Conservation (phyloP, 2,113 vertebrate genomes). For the Nannospalax galili region DNA sequence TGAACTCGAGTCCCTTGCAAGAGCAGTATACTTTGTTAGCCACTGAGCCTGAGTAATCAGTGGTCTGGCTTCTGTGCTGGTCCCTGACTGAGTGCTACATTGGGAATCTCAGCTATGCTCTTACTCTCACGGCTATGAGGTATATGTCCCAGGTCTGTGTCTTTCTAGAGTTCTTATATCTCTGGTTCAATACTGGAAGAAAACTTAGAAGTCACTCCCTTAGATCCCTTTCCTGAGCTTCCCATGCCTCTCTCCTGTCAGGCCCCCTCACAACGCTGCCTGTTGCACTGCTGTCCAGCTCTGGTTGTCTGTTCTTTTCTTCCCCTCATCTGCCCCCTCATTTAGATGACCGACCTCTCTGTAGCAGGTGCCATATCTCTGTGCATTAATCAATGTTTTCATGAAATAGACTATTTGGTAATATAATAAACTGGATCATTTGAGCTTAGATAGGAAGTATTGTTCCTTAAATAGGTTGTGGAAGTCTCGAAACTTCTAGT, state of each 20-base stretch:
- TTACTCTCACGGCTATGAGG: not conserved
- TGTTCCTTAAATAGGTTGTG: not conserved
- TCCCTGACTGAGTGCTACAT: not conserved
- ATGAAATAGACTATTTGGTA: not conserved
- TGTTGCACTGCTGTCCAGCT: not conserved
- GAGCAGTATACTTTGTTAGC: too few relatives aligned
- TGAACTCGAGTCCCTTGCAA: too few relatives aligned
- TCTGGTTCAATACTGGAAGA: not conserved
- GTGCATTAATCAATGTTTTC: not conserved
- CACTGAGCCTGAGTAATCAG: too few relatives aligned
- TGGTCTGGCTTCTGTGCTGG: not conserved
- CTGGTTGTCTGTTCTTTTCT: not conserved
- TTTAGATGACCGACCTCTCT: constrained; percentile 5
- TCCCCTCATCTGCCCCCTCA: not conserved
- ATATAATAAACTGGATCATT: not conserved
- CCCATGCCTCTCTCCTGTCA: not conserved
- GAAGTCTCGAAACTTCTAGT: not conserved
- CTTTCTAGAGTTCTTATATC: not conserved
- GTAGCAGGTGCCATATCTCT: not conserved
- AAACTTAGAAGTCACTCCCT: not conserved
- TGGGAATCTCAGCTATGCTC: not conserved
- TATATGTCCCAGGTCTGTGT: not conserved
- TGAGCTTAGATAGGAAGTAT: not conserved
- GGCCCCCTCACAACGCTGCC: not conserved
- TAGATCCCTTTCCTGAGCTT: not conserved